phyloP scores from a whole-genome alignment of 2,888 invertebrate genomes.

The Timandra comae region DNA sequence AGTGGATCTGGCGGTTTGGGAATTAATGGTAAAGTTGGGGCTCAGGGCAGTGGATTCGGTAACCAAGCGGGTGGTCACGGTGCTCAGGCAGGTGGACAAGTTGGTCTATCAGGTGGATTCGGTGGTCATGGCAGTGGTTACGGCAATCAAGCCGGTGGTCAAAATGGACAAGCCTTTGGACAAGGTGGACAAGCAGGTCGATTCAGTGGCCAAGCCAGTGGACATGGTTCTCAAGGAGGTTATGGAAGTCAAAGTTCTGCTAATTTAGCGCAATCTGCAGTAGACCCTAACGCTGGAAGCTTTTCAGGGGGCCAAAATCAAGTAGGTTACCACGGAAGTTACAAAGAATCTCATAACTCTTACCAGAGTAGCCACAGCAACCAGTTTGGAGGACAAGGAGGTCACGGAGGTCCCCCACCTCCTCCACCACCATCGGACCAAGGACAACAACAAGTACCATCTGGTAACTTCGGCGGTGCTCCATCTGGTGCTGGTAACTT shows the following conservation, averaged over 20 bases:
- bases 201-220: conserved; percentile 1
- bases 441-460: not conserved
- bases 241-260: not conserved
- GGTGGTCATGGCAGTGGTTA: conserved; percentile 1
- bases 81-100: not conserved
- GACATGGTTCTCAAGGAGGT: not conserved
- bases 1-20: conserved; percentile 5
- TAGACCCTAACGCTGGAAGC: not conserved
- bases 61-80: conserved; percentile 1
- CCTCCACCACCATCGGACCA: conserved; percentile 1
- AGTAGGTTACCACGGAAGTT: no score
- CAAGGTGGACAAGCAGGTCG: not conserved
- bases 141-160: no score
- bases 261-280: not conserved
- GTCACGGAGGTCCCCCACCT: conserved; percentile 5
- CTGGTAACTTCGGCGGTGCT: conserved; percentile 2
- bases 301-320: conserved; percentile 20
- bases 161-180: no score
- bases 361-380: conserved; percentile 9
- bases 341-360: conserved; percentile 31
- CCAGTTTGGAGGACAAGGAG: conserved; percentile 1
- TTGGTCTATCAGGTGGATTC: conserved; percentile 1
- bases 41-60: conserved; percentile 24
- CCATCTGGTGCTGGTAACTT: conserved; percentile 4
- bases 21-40: conserved; percentile 26